phyloP scores from a whole-genome alignment of 1,140 invertebrate species.

The Aphelinus certus region DNA sequence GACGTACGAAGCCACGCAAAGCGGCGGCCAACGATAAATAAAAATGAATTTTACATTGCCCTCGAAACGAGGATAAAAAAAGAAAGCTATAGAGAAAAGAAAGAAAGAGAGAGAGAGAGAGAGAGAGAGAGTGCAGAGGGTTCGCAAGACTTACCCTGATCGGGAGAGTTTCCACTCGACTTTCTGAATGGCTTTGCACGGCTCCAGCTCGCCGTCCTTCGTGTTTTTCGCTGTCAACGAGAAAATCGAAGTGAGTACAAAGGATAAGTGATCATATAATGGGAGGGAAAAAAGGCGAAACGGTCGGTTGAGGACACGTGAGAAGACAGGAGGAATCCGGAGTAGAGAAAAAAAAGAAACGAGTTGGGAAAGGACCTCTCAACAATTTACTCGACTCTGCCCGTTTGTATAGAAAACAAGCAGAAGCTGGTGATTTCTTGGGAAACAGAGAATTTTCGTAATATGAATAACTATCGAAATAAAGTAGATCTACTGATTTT shows the following conservation, averaged over 20 bases:
- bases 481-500: no score
- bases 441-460: no score
- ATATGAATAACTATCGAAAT: no score
- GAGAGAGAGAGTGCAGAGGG: no score
- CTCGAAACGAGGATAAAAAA: background rate
- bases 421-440: no score
- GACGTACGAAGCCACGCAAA: no score
- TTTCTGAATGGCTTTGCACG: slow-evolving; percentile 92
- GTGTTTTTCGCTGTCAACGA: slow-evolving; percentile 80
- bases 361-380: background rate
- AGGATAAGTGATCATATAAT: background rate
- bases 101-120: no score
- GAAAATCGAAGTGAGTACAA: slow-evolving; percentile 18
- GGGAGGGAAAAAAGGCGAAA: background rate
- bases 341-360: background rate
- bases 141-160: slow-evolving; percentile 77
- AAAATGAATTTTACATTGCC: slow-evolving; percentile 25
- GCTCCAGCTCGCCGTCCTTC: slow-evolving; percentile 87
- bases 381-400: background rate
- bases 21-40: background rate
- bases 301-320: background rate
- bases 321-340: background rate
- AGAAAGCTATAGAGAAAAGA: background rate
- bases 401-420: no score
- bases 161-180: slow-evolving; percentile 93